A percentile compares a stretch with the other conserved stretches of the same genome.
phyloP scores from a whole-genome alignment of 2,113 vertebrate genomes.

The Hassar affinis region DNA sequence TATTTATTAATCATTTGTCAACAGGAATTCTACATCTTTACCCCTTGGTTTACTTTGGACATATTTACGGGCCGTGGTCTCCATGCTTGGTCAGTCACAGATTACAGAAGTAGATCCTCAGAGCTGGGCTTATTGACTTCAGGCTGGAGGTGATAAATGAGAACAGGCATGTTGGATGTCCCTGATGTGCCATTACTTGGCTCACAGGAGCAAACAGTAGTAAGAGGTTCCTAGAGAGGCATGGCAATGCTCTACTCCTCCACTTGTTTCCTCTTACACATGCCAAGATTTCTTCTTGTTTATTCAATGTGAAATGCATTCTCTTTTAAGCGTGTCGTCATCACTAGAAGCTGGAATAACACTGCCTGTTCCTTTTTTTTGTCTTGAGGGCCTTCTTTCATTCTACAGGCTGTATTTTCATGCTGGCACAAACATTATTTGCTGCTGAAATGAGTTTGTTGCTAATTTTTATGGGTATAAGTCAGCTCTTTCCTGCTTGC shows the following conservation, averaged over 20 bases:
- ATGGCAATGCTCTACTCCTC: not conserved
- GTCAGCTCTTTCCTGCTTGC: not conserved
- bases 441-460: not conserved
- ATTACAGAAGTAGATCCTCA: not conserved
- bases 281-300: not conserved
- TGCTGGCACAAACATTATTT: not conserved
- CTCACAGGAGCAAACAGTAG: not conserved
- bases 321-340: not conserved
- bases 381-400: not conserved
- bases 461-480: conserved; percentile 1
- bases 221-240: not conserved
- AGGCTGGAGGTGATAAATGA: not conserved
- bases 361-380: not conserved
- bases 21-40: not conserved
- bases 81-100: not conserved
- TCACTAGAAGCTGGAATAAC: not conserved
- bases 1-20: conserved; percentile 7
- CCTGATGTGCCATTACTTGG: conserved; percentile 1
- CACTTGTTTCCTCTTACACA: not conserved
- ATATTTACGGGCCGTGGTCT: not conserved
- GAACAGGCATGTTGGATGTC: not conserved
- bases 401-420: not conserved
- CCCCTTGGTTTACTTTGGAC: not conserved
- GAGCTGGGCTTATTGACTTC: not conserved
- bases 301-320: conserved; percentile 7